phyloP scores from a whole-genome alignment of 2,797 vertebrate genomes.

The Adrianichthys oophorus region DNA sequence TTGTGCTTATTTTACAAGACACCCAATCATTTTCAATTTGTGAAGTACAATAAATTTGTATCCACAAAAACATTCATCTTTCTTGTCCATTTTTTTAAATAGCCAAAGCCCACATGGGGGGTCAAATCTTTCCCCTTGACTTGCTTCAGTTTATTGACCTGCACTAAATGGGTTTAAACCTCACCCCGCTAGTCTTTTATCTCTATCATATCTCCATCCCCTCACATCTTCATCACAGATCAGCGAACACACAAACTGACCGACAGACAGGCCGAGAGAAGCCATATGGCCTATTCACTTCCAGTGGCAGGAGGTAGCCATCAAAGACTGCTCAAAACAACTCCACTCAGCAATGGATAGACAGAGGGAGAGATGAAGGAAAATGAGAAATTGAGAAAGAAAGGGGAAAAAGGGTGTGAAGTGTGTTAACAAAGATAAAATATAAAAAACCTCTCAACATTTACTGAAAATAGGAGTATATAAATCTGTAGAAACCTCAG shows the following conservation, averaged over 20 bases:
- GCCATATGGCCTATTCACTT: conserved; percentile 76
- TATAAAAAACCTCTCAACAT: too few relatives aligned
- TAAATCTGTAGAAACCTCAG: too few relatives aligned
- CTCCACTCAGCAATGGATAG: conserved; percentile 53
- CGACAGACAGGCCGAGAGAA: conserved; percentile 54
- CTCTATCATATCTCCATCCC: conserved; percentile 62
- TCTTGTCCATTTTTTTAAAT: conserved; percentile 43
- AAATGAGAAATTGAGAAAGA: conserved; percentile 38
- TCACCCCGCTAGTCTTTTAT: conserved; percentile 61
- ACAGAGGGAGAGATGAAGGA: conserved; percentile 24
- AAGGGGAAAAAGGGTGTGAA: conserved; percentile 23
- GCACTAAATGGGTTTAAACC: conserved; percentile 74
- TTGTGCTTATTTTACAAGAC: conserved; percentile 21
- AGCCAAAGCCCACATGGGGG: conserved; percentile 51
- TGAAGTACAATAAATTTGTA: conserved; percentile 18
- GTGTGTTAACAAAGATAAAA: not conserved
- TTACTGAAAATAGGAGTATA: too few relatives aligned
- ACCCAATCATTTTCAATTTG: conserved; percentile 22
- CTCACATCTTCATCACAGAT: conserved; percentile 54
- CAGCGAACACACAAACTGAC: conserved; percentile 52
- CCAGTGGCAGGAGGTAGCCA: conserved; percentile 66
- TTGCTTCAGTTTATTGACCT: conserved; percentile 67
- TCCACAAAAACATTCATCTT: conserved; percentile 14
- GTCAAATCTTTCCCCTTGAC: conserved; percentile 69
- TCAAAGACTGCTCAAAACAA: conserved; percentile 64